Evolutionary conservation across 2,888 invertebrate genomes (phyloP), one percentile per base, ranked within the genome.

Genomic region (Diachrysia chrysitis): DNA sequence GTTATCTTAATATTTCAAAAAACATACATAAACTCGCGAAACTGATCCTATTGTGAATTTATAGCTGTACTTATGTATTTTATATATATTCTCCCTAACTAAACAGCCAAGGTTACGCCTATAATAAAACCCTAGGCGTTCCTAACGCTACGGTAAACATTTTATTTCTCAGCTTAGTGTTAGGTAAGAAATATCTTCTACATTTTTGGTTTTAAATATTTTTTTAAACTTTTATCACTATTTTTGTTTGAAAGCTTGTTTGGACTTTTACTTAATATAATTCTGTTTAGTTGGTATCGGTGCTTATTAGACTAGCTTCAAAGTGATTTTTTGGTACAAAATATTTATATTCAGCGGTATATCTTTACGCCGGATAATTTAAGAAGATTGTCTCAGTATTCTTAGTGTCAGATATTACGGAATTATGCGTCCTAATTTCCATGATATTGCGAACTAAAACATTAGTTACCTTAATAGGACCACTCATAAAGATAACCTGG

Each of bases 21-120:
- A 76, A 46, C 37, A 14, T 58, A 57, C 58, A 21, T 58, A 29
- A 51, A 68, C 53, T 65, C 65, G 62, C 60, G 21, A 60, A 71
- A 60, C 60, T 59, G 16, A 23, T 64, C 48, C 16, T 78, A 58
- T 59, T 74, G 56, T 17, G 57, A 54, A 69, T 79, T 79, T 62
- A 64, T 61, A 32, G 62, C 59, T 21, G 32, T 53, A 48, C 56
- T 25, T 61, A 56, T 29, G 14, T 51, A 51, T 51, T 51, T 51
- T 51, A 3, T 63, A 68, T 66, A 51, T 63, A 48, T 58, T 23
- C 37, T 48, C 55, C 16, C 54, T 48, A 48, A 64, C 53, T 56
- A 46, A 69, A 75, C 55, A 53, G 79, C 63, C 51, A 79, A 79
- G 53, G 63, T 59, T 48, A 25, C 21, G 48, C 17, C 55, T 53